A percentile compares a stretch with the other conserved stretches of the same genome.
Evolutionary conservation across 2,113 vertebrate genomes (phyloP).

Genomic region (Nestor notabilis): DNA sequence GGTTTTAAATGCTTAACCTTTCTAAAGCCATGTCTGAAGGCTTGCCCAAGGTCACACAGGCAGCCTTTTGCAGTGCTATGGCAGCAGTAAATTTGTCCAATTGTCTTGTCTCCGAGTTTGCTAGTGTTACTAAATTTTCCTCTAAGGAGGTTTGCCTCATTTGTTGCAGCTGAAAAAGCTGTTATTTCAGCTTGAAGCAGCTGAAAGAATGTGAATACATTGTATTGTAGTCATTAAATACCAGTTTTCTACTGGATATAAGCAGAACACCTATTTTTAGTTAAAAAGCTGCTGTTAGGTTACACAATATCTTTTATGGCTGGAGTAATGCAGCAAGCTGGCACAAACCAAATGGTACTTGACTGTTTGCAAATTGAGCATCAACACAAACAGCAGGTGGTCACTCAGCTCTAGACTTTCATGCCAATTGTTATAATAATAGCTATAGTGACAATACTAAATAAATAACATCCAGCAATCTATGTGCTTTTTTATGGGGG

Average conservation of each 20-base stretch:
- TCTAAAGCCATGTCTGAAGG: neutral
- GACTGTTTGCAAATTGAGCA: constrained; percentile 59
- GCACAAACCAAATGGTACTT: constrained; percentile 42
- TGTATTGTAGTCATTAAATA: constrained; percentile 45
- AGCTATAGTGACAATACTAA: neutral
- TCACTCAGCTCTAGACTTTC: constrained; percentile 30
- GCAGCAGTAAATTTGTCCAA: constrained; percentile 24
- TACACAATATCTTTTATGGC: constrained; percentile 42
- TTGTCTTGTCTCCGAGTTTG: neutral
- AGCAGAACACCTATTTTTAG: constrained; percentile 62
- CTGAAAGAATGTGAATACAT: constrained; percentile 20
- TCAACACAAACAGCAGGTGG: constrained; percentile 52
- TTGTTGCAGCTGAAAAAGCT: constrained; percentile 35
- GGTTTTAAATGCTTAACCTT: neutral
- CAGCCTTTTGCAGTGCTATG: neutral
- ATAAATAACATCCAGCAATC: constrained; percentile 1
- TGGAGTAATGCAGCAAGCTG: constrained; percentile 58
- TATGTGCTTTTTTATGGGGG: neutral
- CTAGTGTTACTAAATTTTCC: constrained; percentile 40
- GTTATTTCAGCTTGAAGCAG: constrained; percentile 16
- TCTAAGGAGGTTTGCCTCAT: constrained; percentile 26
- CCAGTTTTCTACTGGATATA: constrained; percentile 7
- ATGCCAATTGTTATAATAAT: neutral
- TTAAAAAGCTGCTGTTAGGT: constrained; percentile 51
- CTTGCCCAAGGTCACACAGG: neutral